Evolutionary conservation across 2,888 invertebrate genomes (phyloP), one percentile per base, ranked within the genome.

Genomic region (Epinotia ramella): DNA sequence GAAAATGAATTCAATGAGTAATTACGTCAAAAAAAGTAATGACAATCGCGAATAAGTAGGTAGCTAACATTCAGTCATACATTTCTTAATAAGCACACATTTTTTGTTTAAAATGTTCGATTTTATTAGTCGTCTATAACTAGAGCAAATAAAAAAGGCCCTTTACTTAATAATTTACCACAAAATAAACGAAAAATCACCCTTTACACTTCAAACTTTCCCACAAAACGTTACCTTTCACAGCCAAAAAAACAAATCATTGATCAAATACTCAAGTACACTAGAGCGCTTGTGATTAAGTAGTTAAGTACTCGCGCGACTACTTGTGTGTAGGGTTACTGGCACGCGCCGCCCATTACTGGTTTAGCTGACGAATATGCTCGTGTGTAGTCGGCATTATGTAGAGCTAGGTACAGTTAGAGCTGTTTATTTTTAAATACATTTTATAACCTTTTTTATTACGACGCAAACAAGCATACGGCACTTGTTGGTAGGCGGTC

Each of bases 291-390:
- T 70, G 65, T 75, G 46, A 71, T 74, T 67, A 66, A 77, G 70
- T 77, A 74, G 74, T 77, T 77, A 71, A 75, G 70, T 75, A 65
- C 64, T 69, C 49, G 72, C 71, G 46, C 75, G 73, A 75, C 60
- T 70, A 44, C 56, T 68, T 63, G 72, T 72, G 69, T 75, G 78
- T 77, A 33, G 73, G 77, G 79, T 20, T 71, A 60, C 67, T 59
- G 80, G 72, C 82, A 81, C 83, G 82, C 79, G 82, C 11, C 78
- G 62, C 78, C 83, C 83, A 83, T 83, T 83, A 83, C 80, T 74
- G 77, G 62, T 78, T 81, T 80, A 81, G 81, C 81, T 80, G 80
- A 81, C 81, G 81, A 82, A 82, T 71, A 75, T 75, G 70, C 64
- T 73, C 40, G 65, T 74, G 65, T 65, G 59, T 11, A 57, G 20